Percentiles rank a stretch among this genome's conserved stretches.
These are phyloP conservation scores for Heliconius ethilla DNA, from an alignment of 2,888 invertebrate species.

Conservation along the genomic window DNA sequence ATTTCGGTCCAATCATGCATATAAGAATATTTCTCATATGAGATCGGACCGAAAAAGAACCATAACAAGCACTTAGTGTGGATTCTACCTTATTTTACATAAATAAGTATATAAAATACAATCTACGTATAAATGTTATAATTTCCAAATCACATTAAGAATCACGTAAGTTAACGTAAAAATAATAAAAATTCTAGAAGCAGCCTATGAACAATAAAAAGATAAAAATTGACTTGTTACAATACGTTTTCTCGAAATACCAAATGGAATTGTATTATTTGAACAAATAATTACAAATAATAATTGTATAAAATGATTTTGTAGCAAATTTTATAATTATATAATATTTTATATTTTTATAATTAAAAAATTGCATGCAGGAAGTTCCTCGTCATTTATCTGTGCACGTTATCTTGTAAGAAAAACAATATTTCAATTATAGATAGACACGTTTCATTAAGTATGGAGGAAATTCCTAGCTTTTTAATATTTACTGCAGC, in stretches of 20 bases:
- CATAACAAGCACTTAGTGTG: too few species aligned
- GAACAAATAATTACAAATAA: neutral
- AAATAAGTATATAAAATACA: neutral
- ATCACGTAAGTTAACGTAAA: neutral
- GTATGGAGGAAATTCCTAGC: too few species aligned
- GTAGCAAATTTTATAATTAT: neutral
- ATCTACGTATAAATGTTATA: neutral
- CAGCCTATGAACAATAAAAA: neutral
- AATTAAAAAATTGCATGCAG: neutral
- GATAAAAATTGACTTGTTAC: neutral
- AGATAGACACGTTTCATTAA: neutral
- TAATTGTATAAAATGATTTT: neutral
- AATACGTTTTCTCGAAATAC: neutral
- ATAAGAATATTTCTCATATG: too few species aligned
- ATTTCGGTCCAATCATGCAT: too few species aligned
- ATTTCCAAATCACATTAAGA: neutral
- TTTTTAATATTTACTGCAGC: too few species aligned
- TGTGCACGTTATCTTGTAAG: neutral
- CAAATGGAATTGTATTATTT: neutral
- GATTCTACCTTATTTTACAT: neutral
- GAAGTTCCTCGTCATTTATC: neutral
- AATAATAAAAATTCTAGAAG: neutral
- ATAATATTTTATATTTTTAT: too few species aligned
- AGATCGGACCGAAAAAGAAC: too few species aligned
- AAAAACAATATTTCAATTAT: neutral